Conservation (phyloP, 2,113 vertebrate genomes). For the Pycnonotus jocosus region DNA sequence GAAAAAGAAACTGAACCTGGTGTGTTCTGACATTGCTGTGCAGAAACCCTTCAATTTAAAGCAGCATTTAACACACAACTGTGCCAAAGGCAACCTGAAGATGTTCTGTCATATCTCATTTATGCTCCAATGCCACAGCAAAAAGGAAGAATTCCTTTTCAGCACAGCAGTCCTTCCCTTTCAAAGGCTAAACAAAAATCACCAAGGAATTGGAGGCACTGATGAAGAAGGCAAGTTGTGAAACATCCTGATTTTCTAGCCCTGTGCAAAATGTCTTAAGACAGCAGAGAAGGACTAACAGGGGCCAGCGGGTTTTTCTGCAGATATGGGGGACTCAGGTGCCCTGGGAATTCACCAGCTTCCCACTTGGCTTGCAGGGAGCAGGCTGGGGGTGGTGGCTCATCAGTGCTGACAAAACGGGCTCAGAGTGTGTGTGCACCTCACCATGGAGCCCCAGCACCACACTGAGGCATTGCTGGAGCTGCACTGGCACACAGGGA, state of each 20-base stretch:
- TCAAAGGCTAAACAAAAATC: not conserved
- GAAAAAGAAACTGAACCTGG: not conserved
- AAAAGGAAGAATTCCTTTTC: not conserved
- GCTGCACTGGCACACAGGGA: not conserved
- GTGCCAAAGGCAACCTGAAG: constrained; percentile 30
- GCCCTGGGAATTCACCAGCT: not conserved
- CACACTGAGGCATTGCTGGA: not conserved
- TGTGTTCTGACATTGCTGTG: not conserved
- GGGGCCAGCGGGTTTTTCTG: not conserved
- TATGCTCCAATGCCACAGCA: not conserved
- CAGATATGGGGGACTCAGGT: fast-evolving
- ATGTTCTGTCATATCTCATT: constrained; percentile 33
- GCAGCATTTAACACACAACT: constrained; percentile 15
- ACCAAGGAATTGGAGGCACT: not conserved
- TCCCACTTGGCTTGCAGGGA: not conserved
- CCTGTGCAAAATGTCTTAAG: not conserved
- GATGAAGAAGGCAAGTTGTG: not conserved
- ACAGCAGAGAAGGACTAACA: not conserved
- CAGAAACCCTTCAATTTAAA: not conserved
- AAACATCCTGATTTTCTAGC: not conserved
- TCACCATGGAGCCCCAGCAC: not conserved
- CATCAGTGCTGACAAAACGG: not conserved
- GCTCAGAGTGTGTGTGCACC: fast-evolving
- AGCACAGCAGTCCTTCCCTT: not conserved
- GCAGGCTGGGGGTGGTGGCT: not conserved